Conservation (phyloP, 1,140 invertebrate species). For the Drosophila virilis region DNA sequence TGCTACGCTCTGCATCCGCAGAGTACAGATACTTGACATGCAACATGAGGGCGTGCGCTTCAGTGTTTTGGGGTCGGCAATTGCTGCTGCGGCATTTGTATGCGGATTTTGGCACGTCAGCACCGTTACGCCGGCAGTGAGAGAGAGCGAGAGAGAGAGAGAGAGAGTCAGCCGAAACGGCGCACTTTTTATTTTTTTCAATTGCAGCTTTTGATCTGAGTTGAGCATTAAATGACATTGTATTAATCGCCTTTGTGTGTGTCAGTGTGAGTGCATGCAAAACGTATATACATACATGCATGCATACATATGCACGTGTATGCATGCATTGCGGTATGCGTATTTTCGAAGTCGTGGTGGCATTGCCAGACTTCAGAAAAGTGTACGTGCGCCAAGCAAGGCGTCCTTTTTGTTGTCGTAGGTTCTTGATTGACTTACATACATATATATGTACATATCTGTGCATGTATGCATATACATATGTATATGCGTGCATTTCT, state of each 20-base stretch:
- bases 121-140: constrained; percentile 34
- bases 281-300: too few species aligned
- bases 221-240: constrained; percentile 60
- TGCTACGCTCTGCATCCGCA: constrained; percentile 8
- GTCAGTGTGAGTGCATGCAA: neutral
- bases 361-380: constrained; percentile 26
- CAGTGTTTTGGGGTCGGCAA: constrained; percentile 8
- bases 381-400: constrained; percentile 71
- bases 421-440: constrained; percentile 27
- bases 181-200: constrained; percentile 11
- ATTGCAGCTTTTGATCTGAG: constrained; percentile 10
- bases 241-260: constrained; percentile 32
- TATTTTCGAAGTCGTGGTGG: constrained; percentile 37
- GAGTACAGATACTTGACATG: constrained; percentile 8
- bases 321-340: neutral
- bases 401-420: constrained; percentile 66
- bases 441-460: neutral
- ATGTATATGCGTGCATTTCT: neutral
- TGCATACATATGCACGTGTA: neutral
- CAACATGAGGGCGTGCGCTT: constrained; percentile 34
- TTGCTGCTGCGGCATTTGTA: constrained; percentile 44
- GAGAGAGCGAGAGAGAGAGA: too few species aligned
- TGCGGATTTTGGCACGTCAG: constrained; percentile 73
- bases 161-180: constrained; percentile 9
- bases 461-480: neutral